Conservation (phyloP, 2,888 invertebrate species). For the Syritta pipiens region DNA sequence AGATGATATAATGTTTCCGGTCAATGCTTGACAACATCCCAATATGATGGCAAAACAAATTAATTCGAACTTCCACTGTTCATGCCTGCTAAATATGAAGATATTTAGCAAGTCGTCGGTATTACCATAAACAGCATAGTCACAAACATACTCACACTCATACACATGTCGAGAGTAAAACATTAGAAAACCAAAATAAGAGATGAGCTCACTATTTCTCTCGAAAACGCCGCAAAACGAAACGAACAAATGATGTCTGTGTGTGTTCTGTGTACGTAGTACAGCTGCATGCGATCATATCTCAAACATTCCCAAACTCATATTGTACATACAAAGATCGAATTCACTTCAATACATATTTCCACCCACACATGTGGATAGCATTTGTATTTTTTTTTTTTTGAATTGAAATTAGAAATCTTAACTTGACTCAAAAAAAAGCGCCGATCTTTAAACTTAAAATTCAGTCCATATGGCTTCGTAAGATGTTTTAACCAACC, state of each 20-base stretch:
- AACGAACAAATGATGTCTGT: constrained; percentile 9
- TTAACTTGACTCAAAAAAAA: constrained; percentile 36
- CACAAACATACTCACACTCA: background rate
- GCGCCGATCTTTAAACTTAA: constrained; percentile 22
- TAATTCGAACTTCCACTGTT: constrained; percentile 10
- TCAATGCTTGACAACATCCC: too few species aligned
- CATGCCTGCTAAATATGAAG: constrained; percentile 14
- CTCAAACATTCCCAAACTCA: constrained; percentile 25
- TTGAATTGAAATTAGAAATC: constrained; percentile 24
- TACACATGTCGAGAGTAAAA: constrained; percentile 20
- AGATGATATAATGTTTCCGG: constrained; percentile 38
- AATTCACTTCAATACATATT: constrained; percentile 41
- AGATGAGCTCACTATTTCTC: constrained; percentile 57
- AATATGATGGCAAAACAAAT: constrained; percentile 6
- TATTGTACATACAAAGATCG: constrained; percentile 16
- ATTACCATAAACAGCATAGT: background rate
- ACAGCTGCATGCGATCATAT: constrained; percentile 21
- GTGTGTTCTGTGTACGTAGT: constrained; percentile 22
- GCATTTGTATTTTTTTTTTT: constrained; percentile 23
- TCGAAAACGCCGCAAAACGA: constrained; percentile 30
- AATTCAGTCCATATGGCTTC: constrained; percentile 13
- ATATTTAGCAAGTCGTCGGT: constrained; percentile 7
- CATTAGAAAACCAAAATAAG: constrained; percentile 52
- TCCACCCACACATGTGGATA: constrained; percentile 48
- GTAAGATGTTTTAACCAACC: background rate